Evolutionary conservation across 2,888 invertebrate species (phyloP).

Genomic region (Ormyrus labotus): DNA sequence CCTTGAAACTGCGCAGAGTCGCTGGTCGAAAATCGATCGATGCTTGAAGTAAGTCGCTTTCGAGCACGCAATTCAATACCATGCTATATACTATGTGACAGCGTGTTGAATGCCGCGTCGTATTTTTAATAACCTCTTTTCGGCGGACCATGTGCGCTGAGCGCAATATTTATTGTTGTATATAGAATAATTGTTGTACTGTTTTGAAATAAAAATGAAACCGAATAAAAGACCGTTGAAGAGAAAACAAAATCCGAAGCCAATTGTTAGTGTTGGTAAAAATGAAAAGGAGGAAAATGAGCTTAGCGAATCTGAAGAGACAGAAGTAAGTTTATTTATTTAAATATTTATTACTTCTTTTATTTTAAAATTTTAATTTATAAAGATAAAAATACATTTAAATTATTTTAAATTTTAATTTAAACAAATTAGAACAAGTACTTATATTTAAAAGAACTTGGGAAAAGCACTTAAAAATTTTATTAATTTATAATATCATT

Average conservation of each 20-base stretch:
- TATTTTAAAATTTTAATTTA: neutral
- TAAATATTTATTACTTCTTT: neutral
- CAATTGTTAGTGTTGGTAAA: conserved; percentile 28
- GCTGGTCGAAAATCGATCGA: neutral
- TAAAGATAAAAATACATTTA: neutral
- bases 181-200: no score
- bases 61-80: no score
- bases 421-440: conserved; percentile 5
- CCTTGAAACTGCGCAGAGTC: conserved; percentile 8
- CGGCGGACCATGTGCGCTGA: conserved; percentile 32
- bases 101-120: no score
- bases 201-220: conserved; percentile 57
- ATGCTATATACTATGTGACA: no score
- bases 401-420: conserved; percentile 10
- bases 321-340: conserved; percentile 42
- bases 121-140: conserved; percentile 40
- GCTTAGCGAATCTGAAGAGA: conserved; percentile 51
- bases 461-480: no score
- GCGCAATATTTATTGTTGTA: conserved; percentile 8
- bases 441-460: no score
- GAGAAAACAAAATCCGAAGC: conserved; percentile 57
- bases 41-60: neutral
- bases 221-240: conserved; percentile 62
- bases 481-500: neutral
- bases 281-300: conserved; percentile 50